Evolutionary conservation across 2,888 invertebrate species (phyloP), one percentile per base, ranked within the genome.

Genomic region (Campoletis raptor): DNA sequence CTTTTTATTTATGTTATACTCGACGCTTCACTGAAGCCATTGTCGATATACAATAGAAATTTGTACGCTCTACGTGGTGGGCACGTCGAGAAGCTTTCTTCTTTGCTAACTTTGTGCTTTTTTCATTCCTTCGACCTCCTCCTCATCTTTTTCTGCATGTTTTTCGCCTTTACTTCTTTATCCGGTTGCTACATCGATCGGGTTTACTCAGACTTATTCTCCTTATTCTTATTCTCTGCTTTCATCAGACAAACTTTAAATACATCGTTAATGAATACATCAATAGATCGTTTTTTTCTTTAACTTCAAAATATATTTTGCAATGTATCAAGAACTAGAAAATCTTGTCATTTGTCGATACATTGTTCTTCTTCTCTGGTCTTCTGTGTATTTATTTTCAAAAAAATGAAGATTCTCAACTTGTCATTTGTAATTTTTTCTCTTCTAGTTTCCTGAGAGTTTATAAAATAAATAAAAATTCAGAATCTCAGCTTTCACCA

Each of bases 11-110:
- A 92, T 92, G 92, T 91, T 85, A 86, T 81, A 87, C 88, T 87
- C 89, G 90, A 90, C 83, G 85, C 87, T 88, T 88, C 88, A 86
- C 83, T 87, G 74, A 86, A 89, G 84, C 87, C 86, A 89, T 90
- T 90, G 91, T 89, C 91, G 90, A 90, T 91, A 90, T 90, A 91
- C 91, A 91, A 91, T 92, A 91, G 91, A 90, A 92, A 91, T 91
- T 92, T 90, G 92, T 92, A 90, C 91, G 84, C 66, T 76, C 88
- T 88, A 91, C 92, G 91, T 89, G 91, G 90, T 89, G 85, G 74
- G 89, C 90, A 89, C 88, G 79, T 87, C 86, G 89, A 90, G 86
- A 83, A 81, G 70, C 72, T 76, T 81, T 74, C 52, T 73, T 83
- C 79, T 74, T 67, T 61, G 45, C 37, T 37, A 61, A 45, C 21